Percentiles rank a stretch among this genome's conserved stretches.
phyloP scores from a whole-genome alignment of 2,888 invertebrate species.

The Leucophora obtusa region DNA sequence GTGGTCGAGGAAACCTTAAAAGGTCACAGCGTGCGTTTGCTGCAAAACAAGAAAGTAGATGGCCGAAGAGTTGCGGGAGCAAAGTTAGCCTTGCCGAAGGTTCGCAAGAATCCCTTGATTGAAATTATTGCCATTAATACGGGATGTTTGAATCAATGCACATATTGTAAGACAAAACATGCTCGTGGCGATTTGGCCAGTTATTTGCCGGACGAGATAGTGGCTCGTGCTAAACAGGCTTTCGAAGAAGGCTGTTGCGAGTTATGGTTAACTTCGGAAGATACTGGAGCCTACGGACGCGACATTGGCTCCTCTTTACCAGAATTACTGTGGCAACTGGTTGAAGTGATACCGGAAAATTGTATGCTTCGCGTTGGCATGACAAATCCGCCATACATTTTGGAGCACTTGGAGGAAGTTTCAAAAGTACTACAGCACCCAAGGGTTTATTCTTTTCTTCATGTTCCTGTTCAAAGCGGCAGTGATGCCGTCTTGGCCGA shows the following conservation, averaged over 20 bases:
- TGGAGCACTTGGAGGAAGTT: constrained; percentile 95
- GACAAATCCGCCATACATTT: constrained; percentile 99
- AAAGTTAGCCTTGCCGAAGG: constrained; percentile 92
- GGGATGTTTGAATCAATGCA: constrained; percentile 98
- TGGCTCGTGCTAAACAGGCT: constrained; percentile 90
- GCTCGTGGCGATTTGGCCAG: constrained; percentile 98
- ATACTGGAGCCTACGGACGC: constrained; percentile 97
- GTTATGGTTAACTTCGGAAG: constrained; percentile 98
- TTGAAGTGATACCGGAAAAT: constrained; percentile 82
- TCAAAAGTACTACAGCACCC: constrained; percentile 92
- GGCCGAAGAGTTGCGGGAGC: constrained; percentile 93
- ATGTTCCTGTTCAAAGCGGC: constrained; percentile 98
- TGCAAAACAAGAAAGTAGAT: constrained; percentile 89
- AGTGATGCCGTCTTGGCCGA: constrained; percentile 95
- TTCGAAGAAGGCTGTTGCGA: constrained; percentile 96
- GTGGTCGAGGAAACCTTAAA: constrained; percentile 98
- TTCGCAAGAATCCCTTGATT: constrained; percentile 95
- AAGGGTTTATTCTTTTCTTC: constrained; percentile 95
- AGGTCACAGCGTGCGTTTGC: constrained; percentile 87
- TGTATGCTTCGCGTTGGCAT: constrained; percentile 94
- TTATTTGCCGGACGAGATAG: constrained; percentile 93
- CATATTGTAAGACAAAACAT: constrained; percentile 99
- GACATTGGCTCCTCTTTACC: constrained; percentile 95
- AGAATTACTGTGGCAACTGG: constrained; percentile 90
- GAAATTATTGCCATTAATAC: constrained; percentile 98